Percentiles rank a stretch among this genome's conserved stretches.
Evolutionary conservation across 1,140 invertebrate species (phyloP).

Genomic region (Caenorhabditis inopinata): DNA sequence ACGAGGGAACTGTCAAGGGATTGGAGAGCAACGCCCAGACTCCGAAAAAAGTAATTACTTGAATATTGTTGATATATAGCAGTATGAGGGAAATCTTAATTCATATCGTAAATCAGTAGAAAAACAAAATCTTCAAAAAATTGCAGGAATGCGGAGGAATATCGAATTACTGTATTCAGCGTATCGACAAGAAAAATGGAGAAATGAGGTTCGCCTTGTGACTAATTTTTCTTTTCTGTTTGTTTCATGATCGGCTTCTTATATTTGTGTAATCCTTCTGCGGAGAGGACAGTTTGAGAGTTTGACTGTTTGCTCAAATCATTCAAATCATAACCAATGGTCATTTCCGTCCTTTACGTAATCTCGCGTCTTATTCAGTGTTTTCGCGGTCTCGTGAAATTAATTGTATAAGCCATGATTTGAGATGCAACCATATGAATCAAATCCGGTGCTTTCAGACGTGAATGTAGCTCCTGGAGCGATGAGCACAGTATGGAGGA

Average conservation of each 20-base stretch:
- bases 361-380: background rate
- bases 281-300: background rate
- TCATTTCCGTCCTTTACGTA: background rate
- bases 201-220: background rate
- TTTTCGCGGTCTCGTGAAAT: too few relatives aligned
- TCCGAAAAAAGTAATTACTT: conserved; percentile 15
- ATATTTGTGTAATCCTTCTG: conserved; percentile 27
- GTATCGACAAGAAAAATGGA: conserved; percentile 3
- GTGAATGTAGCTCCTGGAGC: conserved; percentile 26
- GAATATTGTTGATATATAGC: too few relatives aligned
- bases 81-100: background rate
- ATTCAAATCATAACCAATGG: conserved; percentile 24
- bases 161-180: conserved; percentile 36
- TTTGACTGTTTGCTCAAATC: conserved; percentile 19
- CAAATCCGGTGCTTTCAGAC: too few relatives aligned
- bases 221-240: background rate
- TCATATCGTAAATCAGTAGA: background rate
- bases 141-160: conserved; percentile 24
- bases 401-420: too few relatives aligned
- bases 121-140: background rate
- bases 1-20: conserved; percentile 23
- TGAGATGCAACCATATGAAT: too few relatives aligned
- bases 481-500: conserved; percentile 41
- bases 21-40: conserved; percentile 26
- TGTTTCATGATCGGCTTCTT: background rate